These are phyloP conservation scores for Podocnemis expansa DNA, from an alignment of 2,113 vertebrate genomes.

Conservation along the genomic window DNA sequence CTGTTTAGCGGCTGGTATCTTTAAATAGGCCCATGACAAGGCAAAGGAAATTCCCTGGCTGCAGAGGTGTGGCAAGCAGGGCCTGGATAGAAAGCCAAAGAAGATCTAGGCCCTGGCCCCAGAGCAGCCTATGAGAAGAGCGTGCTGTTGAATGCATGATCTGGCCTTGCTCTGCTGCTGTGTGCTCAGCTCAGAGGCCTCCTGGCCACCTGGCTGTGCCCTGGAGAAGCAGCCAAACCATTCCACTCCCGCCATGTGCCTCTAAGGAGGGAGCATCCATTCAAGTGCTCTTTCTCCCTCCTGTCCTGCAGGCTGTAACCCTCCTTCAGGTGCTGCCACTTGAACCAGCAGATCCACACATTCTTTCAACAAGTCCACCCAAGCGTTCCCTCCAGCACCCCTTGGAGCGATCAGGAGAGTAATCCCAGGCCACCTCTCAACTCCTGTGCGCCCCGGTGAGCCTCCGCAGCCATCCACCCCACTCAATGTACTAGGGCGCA, in stretches of 20 bases:
- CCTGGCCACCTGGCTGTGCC: neutral
- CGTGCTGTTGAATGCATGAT: neutral
- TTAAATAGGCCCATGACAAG: neutral
- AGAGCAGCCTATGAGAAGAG: neutral
- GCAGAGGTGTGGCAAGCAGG: neutral
- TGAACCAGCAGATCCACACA: conserved; percentile 71
- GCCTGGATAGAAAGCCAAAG: neutral
- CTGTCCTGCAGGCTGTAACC: conserved; percentile 74
- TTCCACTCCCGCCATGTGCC: neutral
- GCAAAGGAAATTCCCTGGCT: neutral
- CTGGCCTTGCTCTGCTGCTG: neutral
- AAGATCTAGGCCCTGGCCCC: neutral
- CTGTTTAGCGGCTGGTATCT: neutral
- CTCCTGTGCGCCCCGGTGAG: conserved; percentile 71
- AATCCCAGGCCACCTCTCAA: conserved; percentile 60
- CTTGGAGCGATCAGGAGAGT: conserved; percentile 64
- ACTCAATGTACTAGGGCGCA: neutral
- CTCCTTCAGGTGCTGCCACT: conserved; percentile 74
- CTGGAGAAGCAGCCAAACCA: neutral
- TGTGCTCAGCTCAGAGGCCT: neutral
- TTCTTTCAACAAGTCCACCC: conserved; percentile 70
- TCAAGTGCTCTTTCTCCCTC: conserved; percentile 66
- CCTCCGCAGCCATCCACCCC: neutral
- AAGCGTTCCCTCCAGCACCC: conserved; percentile 58
- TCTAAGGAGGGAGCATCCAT: neutral